Evolutionary conservation across 2,797 vertebrate species (phyloP), one percentile per base, ranked within the genome.

Genomic region (Heliangelus exortis): DNA sequence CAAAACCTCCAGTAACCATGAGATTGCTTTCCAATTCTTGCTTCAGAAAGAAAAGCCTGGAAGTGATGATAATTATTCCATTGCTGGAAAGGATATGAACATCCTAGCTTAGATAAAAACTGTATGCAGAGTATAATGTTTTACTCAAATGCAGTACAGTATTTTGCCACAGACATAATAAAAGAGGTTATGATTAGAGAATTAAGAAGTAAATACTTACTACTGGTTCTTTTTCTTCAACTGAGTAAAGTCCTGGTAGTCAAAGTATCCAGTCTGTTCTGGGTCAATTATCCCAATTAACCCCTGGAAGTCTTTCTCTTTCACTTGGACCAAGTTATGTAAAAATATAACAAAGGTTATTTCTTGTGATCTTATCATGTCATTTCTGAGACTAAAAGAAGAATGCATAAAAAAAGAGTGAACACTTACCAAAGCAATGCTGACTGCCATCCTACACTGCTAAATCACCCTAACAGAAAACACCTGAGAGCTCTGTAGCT

Each of bases 221-320:
- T 81, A 83, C 6, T 5, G 33, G 66, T 61, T 78, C 75, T 39
- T 96, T 96, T 55, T 84, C 81, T 58, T 97, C 69, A 41, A 98
- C 84, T 23, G 95, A 84, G 12, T 97, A 61, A 97, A 74, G 15
- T 77, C 59, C 48, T 68, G 76, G 80, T 88, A 69, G 11, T 59
- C 86, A 54, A 98, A 84, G 33, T 90, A 21, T 12, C 97, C 96
- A 0, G 82, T 95, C 84, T 95, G 83, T 33, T 97, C 81, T 6
- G 97, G 97, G 95, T 98, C 97, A 43, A 97, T 96, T 4, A 74
- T 54, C 25, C 94, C 95, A 82, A 96, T 96, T 78, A 98, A 91
- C 39, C 98, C 96, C 69, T 91, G 95, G 87, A 98, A 98, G 57
- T 97, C 97, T 6, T 94, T 84, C 29, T 97, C 94, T 33, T 90